Base-by-base conservation (phyloP, 2,113 vertebrate genomes). In the Dicentrarchus labrax region DNA sequence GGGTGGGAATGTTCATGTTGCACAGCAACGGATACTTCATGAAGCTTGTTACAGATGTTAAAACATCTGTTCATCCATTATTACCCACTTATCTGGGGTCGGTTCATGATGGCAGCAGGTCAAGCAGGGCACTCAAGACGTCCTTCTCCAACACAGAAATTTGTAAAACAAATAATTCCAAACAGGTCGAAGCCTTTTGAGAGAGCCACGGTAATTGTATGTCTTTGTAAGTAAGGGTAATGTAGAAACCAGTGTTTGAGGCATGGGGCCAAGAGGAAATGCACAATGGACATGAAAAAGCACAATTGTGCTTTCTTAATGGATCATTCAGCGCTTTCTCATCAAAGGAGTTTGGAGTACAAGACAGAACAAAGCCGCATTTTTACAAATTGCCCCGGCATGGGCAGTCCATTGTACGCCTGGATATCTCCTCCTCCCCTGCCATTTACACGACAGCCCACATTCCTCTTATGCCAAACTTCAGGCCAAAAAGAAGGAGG, bases 401-500 rank as follows among this genome's bases (percentile, higher is more conserved):
- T 41, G 43, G 36, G 13, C 61, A 17, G 30, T 8, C 66, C 41
- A 76, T 86, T 82, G 71, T 70, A 21, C 1, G 22, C 21, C n/a
- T 47, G 38, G 10, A 80, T 61, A 60, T 72, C 75, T 57, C 66
- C 50, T 51, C 50, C 45, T 73, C 76, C 36, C 67, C 24, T 41
- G 39, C 24, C 71, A 72, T 82, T 80, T 87, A 53, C 69, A 30
- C 30, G 85, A 79, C 83, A 83, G 83, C 56, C 24, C 38, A 65
- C 83, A 84, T 86, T 73, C 15, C 61, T 84, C 83, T 72, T 72
- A 24, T 56, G 22, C 67, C 54, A 57, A 67, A 53, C 62, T 76
- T 50, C 43, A 54, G 39, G 43, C 57, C 84, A 61, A 69, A 76
- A 45, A 48, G 57, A 62, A 64, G 56, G 38, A 19, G 64, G 30